phyloP scores from a whole-genome alignment of 2,113 vertebrate genomes.

The Erinaceus europaeus region DNA sequence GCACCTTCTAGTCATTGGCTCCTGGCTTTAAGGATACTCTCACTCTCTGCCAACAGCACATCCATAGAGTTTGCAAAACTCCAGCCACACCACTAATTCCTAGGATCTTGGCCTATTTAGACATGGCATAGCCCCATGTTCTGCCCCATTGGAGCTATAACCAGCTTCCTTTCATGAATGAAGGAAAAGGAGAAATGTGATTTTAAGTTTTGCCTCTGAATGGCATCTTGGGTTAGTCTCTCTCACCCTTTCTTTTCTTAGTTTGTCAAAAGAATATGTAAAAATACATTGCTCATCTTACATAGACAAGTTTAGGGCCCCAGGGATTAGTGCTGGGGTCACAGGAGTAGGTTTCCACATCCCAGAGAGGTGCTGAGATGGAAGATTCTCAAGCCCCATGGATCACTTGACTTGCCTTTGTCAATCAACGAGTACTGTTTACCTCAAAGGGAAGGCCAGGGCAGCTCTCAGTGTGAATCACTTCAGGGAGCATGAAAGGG shows the following conservation, averaged over 20 bases:
- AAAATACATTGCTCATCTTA: neutral
- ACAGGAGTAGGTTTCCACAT: neutral
- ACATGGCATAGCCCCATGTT: neutral
- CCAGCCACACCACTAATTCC: fast-evolving
- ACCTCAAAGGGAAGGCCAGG: neutral
- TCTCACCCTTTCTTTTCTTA: neutral
- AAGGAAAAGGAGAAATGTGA: neutral
- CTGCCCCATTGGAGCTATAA: neutral
- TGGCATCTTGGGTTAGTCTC: neutral
- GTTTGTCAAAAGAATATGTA: neutral
- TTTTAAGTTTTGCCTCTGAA: conserved; percentile 12
- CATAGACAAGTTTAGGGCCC: neutral
- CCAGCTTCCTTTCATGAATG: neutral
- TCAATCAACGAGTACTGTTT: neutral
- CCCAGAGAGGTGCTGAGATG: fast-evolving
- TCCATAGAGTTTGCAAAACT: fast-evolving
- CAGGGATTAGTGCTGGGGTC: neutral
- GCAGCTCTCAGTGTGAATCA: neutral
- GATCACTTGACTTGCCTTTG: no score
- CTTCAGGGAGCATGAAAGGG: neutral
- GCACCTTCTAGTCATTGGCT: fast-evolving
- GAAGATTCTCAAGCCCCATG: neutral
- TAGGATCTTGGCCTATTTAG: neutral
- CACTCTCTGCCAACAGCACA: fast-evolving
- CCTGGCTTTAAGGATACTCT: neutral